These are phyloP conservation scores for Danio rerio DNA, from an alignment of 2,113 vertebrate genomes.

Conservation along the genomic window DNA sequence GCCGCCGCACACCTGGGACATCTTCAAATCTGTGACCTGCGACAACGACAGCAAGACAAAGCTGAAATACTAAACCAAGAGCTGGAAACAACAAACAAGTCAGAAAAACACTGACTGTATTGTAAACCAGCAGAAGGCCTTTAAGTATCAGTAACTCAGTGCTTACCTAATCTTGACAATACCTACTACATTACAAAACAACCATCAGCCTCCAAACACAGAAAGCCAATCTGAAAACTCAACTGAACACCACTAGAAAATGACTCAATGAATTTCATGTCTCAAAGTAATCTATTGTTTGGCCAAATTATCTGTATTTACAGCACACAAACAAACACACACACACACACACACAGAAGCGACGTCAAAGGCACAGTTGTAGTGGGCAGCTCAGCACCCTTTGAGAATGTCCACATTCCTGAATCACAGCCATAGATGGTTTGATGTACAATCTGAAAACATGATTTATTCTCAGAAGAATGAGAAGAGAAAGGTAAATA, in stretches of 20 bases:
- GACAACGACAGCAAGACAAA: neutral
- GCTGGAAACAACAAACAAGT: neutral
- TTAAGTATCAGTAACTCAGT: neutral
- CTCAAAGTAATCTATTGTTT: slow-evolving; percentile 53
- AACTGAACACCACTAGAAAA: neutral
- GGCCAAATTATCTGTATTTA: slow-evolving; percentile 25
- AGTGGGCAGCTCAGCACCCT: slow-evolving; percentile 56
- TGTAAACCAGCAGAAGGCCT: neutral
- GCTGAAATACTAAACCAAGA: neutral
- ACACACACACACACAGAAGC: slow-evolving; percentile 16
- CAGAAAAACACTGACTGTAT: neutral
- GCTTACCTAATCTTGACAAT: neutral
- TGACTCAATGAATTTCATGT: neutral
- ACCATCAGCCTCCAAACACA: neutral
- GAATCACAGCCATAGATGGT: slow-evolving; percentile 47
- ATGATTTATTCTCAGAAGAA: slow-evolving; percentile 44
- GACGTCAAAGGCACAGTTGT: slow-evolving; percentile 39
- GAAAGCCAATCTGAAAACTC: neutral
- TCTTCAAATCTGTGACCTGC: slow-evolving; percentile 89
- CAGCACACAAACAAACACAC: slow-evolving; percentile 4
- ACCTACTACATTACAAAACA: neutral
- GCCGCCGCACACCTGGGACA: slow-evolving; percentile 83
- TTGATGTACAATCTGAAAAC: slow-evolving; percentile 51
- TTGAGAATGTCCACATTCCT: slow-evolving; percentile 59
- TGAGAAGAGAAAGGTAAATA: slow-evolving; percentile 15